These are phyloP conservation scores for Drosophila sucinea DNA, from an alignment of 1,140 invertebrate genomes.

Conservation along the genomic window DNA sequence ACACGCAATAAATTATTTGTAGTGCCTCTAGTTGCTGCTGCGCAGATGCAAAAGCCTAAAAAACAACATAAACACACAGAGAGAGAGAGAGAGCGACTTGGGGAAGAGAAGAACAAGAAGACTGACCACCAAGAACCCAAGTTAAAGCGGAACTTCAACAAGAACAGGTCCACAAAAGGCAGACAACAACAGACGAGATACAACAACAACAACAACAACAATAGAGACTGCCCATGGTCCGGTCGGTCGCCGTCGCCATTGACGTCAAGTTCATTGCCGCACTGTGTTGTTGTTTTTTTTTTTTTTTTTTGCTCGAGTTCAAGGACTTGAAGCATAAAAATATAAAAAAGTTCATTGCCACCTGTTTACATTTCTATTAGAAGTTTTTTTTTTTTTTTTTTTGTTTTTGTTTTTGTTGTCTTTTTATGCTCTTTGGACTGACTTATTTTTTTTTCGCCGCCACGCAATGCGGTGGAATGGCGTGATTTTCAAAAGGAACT, in stretches of 20 bases:
- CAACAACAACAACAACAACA: conserved; percentile 29
- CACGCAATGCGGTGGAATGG: conserved; percentile 10
- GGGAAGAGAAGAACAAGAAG: conserved; percentile 19
- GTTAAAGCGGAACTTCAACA: conserved; percentile 43
- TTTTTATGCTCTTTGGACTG: conserved; percentile 24
- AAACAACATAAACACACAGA: conserved; percentile 5
- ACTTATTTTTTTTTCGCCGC: conserved; percentile 24
- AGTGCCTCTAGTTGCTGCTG: conserved; percentile 29
- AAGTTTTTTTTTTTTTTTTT: conserved; percentile 43
- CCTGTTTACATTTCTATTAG: conserved; percentile 71
- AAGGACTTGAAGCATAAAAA: conserved; percentile 73
- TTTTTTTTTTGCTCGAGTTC: conserved; percentile 60
- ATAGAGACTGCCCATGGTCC: conserved; percentile 24
- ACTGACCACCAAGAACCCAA: conserved; percentile 24
- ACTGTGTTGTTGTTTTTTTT: conserved; percentile 42
- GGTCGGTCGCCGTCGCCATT: conserved; percentile 37
- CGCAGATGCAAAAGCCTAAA: conserved; percentile 47
- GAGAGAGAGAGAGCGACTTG: conserved; percentile 27
- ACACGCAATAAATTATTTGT: conserved; percentile 64
- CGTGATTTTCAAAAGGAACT: conserved; percentile 6
- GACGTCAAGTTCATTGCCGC: conserved; percentile 69
- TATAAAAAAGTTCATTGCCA: conserved; percentile 79
- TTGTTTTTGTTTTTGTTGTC: conserved; percentile 15
- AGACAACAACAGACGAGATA: conserved; percentile 14
- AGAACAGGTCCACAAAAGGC: conserved; percentile 58